phyloP scores from a whole-genome alignment of 2,888 invertebrate genomes.

The Tinea semifulvella region DNA sequence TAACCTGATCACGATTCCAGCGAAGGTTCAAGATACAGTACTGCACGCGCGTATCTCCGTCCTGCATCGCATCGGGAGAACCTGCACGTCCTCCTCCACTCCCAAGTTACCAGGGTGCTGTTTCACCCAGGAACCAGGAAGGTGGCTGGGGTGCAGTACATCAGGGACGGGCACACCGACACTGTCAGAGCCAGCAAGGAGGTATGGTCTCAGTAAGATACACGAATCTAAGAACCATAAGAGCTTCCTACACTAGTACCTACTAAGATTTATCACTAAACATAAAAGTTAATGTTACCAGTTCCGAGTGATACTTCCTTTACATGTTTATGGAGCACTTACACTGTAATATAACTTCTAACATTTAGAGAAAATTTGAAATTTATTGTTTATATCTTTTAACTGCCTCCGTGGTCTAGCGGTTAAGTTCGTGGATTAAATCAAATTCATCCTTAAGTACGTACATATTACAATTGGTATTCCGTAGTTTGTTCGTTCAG shows the following conservation, averaged over 20 bases:
- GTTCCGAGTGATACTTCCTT: no score
- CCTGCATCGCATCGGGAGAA: slow-evolving; percentile 67
- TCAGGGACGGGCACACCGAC: slow-evolving; percentile 54
- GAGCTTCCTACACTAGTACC: no score
- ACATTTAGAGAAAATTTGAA: no score
- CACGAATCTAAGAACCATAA: neutral
- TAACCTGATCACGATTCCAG: slow-evolving; percentile 36
- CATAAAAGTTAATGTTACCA: neutral
- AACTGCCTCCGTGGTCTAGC: no score
- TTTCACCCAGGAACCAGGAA: slow-evolving; percentile 54
- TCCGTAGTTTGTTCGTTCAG: no score
- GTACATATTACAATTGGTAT: no score
- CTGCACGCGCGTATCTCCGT: slow-evolving; percentile 69
- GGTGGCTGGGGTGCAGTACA: slow-evolving; percentile 69
- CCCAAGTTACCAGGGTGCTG: slow-evolving; percentile 67
- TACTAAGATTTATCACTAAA: no score
- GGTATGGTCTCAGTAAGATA: slow-evolving; percentile 31
- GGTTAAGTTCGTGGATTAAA: no score
- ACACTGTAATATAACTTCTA: no score
- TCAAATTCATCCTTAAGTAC: no score
- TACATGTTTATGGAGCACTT: neutral
- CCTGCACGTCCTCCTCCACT: slow-evolving; percentile 69
- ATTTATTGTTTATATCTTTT: no score
- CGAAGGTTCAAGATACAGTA: slow-evolving; percentile 68
- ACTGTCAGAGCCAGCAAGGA: slow-evolving; percentile 61